phyloP scores from a whole-genome alignment of 2,888 invertebrate genomes.

The Chymomyza caudatula region DNA sequence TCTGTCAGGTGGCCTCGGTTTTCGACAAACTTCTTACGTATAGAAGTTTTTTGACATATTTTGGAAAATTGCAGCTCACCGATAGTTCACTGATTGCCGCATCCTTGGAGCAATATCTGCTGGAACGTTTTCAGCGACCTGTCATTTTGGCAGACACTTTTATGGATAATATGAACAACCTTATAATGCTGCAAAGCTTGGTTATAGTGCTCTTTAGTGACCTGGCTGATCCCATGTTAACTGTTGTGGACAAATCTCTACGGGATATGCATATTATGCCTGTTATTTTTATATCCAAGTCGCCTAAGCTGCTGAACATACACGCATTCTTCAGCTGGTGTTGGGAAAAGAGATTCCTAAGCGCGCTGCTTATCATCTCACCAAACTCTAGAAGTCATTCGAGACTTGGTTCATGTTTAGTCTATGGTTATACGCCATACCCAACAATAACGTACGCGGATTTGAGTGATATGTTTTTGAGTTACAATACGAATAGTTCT shows the following conservation, averaged over 20 bases:
- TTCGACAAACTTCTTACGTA: background rate
- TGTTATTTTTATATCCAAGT: background rate
- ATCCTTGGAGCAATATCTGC: slow-evolving; percentile 7
- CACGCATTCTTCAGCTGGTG: slow-evolving; percentile 4
- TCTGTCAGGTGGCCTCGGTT: background rate
- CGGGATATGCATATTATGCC: background rate
- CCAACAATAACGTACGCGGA: background rate
- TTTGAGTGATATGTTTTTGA: background rate
- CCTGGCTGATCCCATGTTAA: slow-evolving; percentile 7
- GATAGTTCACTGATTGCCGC: background rate
- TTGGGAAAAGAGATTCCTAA: background rate
- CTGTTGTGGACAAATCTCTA: background rate
- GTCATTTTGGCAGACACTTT: background rate
- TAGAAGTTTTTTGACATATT: background rate
- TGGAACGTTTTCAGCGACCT: background rate
- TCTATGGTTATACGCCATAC: background rate
- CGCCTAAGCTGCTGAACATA: background rate
- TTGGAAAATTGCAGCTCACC: background rate
- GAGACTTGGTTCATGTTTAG: background rate
- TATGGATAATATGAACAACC: background rate
- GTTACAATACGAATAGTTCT: background rate
- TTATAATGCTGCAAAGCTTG: background rate
- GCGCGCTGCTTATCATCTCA: background rate
- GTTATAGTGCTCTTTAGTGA: slow-evolving; percentile 10
- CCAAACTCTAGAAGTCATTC: background rate